Percentiles rank a stretch among this genome's conserved stretches.
These are phyloP conservation scores for Botia kubotai DNA, from an alignment of 2,797 vertebrate genomes.

Conservation along the genomic window DNA sequence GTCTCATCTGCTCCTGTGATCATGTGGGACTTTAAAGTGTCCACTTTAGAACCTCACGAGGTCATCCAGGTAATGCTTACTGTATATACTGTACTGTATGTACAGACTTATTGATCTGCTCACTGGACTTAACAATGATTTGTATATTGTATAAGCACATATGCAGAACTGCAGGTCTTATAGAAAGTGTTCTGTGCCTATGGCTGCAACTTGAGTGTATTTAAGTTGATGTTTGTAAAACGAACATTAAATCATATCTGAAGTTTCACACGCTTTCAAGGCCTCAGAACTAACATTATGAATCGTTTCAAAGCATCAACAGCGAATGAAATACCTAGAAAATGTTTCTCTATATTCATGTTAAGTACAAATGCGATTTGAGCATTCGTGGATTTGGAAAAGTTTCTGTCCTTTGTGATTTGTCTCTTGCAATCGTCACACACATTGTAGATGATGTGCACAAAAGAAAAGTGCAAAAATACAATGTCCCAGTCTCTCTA, in stretches of 20 bases:
- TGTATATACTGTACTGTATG: neutral
- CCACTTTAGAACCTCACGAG: neutral
- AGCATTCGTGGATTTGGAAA: neutral
- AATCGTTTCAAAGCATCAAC: conserved; percentile 29
- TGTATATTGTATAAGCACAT: too few species aligned
- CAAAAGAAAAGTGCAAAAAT: neutral
- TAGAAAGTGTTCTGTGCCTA: neutral
- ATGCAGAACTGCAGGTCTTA: neutral
- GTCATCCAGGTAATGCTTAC: neutral
- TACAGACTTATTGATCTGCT: neutral
- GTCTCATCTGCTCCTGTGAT: too few species aligned
- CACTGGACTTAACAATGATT: neutral
- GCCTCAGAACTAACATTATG: neutral
- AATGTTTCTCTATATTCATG: neutral
- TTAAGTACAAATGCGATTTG: neutral
- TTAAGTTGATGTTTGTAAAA: conserved; percentile 27
- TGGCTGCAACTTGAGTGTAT: neutral
- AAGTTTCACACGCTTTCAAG: conserved; percentile 4
- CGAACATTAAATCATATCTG: conserved; percentile 4
- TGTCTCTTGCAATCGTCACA: neutral
- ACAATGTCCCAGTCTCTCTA: neutral
- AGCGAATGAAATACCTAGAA: conserved; percentile 26
- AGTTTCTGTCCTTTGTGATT: conserved; percentile 22
- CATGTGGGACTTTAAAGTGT: too few species aligned
- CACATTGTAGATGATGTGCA: conserved; percentile 1